These are phyloP conservation scores for Chiroxiphia lanceolata DNA, from an alignment of 2,797 vertebrate species.

Conservation along the genomic window DNA sequence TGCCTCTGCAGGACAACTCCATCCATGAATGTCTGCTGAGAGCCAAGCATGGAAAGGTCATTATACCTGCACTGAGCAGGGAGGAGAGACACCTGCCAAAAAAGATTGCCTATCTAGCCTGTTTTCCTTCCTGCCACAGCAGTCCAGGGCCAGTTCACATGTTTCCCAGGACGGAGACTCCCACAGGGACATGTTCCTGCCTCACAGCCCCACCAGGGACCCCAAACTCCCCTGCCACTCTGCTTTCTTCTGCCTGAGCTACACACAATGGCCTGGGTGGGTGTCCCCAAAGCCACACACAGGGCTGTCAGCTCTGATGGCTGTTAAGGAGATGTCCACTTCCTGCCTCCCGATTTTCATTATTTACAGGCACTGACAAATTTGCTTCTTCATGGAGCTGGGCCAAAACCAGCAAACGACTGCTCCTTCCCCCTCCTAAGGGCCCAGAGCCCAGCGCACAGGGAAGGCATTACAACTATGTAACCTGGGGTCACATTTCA, in stretches of 20 bases:
- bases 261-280: rapidly evolving
- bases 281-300: not conserved
- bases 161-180: not conserved
- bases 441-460: conserved; percentile 35
- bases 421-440: conserved; percentile 41
- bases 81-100: not conserved
- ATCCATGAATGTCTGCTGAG: rapidly evolving
- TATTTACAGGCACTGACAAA: conserved; percentile 43
- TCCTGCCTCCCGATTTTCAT: conserved; percentile 32
- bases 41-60: not conserved
- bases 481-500: conserved; percentile 72
- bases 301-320: not conserved
- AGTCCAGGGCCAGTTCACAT: not conserved
- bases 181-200: rapidly evolving
- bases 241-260: not conserved
- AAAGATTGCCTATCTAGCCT: not conserved
- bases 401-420: conserved; percentile 65
- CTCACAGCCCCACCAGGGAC: not conserved
- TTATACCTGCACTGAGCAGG: not conserved
- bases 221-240: not conserved
- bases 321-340: not conserved
- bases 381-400: not conserved
- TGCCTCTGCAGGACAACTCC: not conserved
- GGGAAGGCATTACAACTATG: conserved; percentile 69
- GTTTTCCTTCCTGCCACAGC: not conserved